Percentiles rank a stretch among this genome's conserved stretches.
phyloP scores from a whole-genome alignment of 2,888 invertebrate genomes.

The Trisateles emortualis region DNA sequence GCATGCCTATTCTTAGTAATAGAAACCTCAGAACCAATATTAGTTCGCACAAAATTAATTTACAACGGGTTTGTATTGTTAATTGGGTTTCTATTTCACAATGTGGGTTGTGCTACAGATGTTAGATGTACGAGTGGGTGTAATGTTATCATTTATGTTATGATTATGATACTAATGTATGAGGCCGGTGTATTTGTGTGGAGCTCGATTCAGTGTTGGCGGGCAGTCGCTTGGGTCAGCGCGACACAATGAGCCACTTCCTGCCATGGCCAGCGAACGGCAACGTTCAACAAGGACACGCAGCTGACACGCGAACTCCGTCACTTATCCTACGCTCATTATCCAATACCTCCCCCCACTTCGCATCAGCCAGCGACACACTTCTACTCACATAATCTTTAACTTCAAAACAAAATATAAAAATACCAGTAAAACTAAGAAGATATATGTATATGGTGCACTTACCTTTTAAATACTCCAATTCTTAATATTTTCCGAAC shows the following conservation, averaged over 20 bases:
- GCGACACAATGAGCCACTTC: constrained; percentile 80
- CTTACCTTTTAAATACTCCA: background rate
- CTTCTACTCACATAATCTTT: background rate
- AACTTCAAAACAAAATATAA: background rate
- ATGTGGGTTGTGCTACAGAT: constrained; percentile 20
- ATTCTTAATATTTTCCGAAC: too few species aligned
- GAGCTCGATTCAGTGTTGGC: constrained; percentile 9
- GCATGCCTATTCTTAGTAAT: constrained; percentile 1
- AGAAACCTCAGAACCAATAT: background rate
- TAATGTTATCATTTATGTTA: constrained; percentile 36
- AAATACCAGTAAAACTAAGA: background rate
- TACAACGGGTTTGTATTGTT: constrained; percentile 17
- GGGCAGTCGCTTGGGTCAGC: constrained; percentile 68
- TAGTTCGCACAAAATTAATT: constrained; percentile 15
- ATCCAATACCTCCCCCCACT: constrained; percentile 31
- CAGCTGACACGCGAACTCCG: constrained; percentile 66
- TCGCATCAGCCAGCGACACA: constrained; percentile 19
- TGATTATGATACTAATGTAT: constrained; percentile 16
- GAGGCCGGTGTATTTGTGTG: constrained; percentile 14
- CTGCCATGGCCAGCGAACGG: constrained; percentile 65
- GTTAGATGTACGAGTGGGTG: constrained; percentile 25
- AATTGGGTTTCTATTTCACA: constrained; percentile 21
- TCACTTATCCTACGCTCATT: constrained; percentile 58
- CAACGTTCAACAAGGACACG: constrained; percentile 71
- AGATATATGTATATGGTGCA: background rate